phyloP scores from a whole-genome alignment of 2,797 vertebrate genomes.

The Siniperca obscura region DNA sequence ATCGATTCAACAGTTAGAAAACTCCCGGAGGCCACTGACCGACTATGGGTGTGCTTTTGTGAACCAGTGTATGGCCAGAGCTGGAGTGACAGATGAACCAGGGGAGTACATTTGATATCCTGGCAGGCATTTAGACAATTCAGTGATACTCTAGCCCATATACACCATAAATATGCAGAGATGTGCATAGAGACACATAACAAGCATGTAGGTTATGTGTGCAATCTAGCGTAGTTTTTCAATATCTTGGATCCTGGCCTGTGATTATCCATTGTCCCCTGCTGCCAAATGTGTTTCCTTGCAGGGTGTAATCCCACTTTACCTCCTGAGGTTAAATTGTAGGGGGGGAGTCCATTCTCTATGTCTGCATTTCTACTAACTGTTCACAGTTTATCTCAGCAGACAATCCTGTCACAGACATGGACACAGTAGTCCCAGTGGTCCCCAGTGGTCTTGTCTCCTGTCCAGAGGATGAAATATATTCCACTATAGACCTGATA shows the following conservation, averaged over 20 bases:
- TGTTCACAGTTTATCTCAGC: slow-evolving; percentile 37
- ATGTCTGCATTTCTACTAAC: slow-evolving; percentile 24
- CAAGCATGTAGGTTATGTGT: slow-evolving; percentile 16
- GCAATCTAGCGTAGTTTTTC: slow-evolving; percentile 18
- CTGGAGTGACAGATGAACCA: slow-evolving; percentile 33
- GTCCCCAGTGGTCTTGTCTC: slow-evolving; percentile 7
- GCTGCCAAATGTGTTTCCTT: slow-evolving; percentile 11
- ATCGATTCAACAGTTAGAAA: slow-evolving; percentile 70
- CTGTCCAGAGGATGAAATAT: slow-evolving; percentile 20
- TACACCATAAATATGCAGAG: slow-evolving; percentile 33
- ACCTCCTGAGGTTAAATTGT: slow-evolving; percentile 40
- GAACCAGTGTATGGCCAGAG: slow-evolving; percentile 42
- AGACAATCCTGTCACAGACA: slow-evolving; percentile 37
- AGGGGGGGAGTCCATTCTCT: slow-evolving; percentile 4
- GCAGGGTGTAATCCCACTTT: slow-evolving; percentile 29
- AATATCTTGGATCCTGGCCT: slow-evolving; percentile 23
- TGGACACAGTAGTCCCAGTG: not conserved
- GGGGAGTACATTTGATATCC: slow-evolving; percentile 46
- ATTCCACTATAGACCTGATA: slow-evolving; percentile 11
- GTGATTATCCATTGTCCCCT: slow-evolving; percentile 20
- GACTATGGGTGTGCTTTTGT: slow-evolving; percentile 54
- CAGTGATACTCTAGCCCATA: slow-evolving; percentile 29
- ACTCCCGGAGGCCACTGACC: slow-evolving; percentile 60
- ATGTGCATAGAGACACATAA: slow-evolving; percentile 25
- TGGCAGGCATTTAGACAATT: slow-evolving; percentile 29